Percentiles rank a stretch among this genome's conserved stretches.
These are phyloP conservation scores for Conus betulinus DNA, from an alignment of 1,140 invertebrate genomes.

Conservation along the genomic window DNA sequence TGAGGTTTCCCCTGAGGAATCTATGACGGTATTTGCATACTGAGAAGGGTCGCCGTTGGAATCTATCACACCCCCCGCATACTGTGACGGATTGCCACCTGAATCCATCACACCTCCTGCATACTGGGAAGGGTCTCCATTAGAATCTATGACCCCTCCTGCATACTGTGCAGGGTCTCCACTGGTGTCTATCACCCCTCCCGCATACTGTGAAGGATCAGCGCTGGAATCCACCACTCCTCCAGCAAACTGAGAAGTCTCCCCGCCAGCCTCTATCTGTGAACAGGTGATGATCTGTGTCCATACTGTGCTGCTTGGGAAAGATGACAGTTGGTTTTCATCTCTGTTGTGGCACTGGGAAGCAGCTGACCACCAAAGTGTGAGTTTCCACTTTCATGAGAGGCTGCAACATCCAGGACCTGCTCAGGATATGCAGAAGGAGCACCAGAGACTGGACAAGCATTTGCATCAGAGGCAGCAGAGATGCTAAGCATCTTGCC, in stretches of 20 bases:
- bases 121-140: slow-evolving; percentile 1
- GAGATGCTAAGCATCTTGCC: slow-evolving; percentile 25
- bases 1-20: background rate
- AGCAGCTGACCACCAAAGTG: slow-evolving; percentile 7
- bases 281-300: slow-evolving; percentile 6
- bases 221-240: background rate
- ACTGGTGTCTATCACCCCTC: slow-evolving; percentile 6
- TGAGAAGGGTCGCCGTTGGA: background rate
- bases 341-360: background rate
- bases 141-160: background rate
- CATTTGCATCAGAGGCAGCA: slow-evolving; percentile 8
- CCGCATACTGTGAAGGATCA: background rate
- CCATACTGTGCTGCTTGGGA: slow-evolving; percentile 16
- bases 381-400: background rate
- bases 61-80: slow-evolving; percentile 1
- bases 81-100: background rate
- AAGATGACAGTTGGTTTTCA: slow-evolving; percentile 9
- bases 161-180: background rate
- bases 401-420: background rate
- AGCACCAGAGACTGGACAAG: background rate
- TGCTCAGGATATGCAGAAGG: background rate
- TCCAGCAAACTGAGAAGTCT: background rate
- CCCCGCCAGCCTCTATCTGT: background rate
- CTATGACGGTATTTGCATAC: background rate
- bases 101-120: slow-evolving; percentile 7